Evolutionary conservation across 2,888 invertebrate genomes (phyloP).

Genomic region (Ophion ventricosus): DNA sequence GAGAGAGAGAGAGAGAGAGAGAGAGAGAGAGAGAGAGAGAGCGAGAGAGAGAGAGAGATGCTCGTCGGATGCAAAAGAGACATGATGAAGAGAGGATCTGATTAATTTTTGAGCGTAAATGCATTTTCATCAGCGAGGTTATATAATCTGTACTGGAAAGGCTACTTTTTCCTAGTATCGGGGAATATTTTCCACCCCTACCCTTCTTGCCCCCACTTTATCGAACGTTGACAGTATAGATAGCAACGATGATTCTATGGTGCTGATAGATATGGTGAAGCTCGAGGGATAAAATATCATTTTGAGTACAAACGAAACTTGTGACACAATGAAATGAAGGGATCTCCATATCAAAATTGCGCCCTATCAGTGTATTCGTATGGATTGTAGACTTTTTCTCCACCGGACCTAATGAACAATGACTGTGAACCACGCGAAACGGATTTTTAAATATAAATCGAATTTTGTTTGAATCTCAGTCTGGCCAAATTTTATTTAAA

Average conservation of each 20-base stretch:
- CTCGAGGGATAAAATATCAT: not conserved
- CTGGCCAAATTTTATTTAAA: too few relatives aligned
- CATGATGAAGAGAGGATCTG: constrained; percentile 23
- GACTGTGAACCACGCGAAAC: not conserved
- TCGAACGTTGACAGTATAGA: constrained; percentile 22
- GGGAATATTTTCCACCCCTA: constrained; percentile 36
- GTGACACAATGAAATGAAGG: too few relatives aligned
- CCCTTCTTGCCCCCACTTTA: not conserved
- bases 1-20: constrained; percentile 13
- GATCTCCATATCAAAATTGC: not conserved
- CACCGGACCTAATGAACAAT: too few relatives aligned
- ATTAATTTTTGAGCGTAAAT: constrained; percentile 62
- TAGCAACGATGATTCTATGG: constrained; percentile 5
- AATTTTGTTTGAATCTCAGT: too few relatives aligned
- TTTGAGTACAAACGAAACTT: not conserved
- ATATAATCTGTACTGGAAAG: constrained; percentile 53
- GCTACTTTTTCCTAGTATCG: constrained; percentile 36
- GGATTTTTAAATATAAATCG: not conserved
- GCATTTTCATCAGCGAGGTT: constrained; percentile 54
- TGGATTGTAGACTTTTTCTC: not conserved
- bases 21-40: constrained; percentile 24
- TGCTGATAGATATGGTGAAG: not conserved
- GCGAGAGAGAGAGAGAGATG: constrained; percentile 12
- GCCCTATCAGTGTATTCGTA: not conserved
- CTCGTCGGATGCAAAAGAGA: constrained; percentile 5